These are phyloP conservation scores for Podargus strigoides DNA, from an alignment of 2,797 vertebrate genomes.

Conservation along the genomic window DNA sequence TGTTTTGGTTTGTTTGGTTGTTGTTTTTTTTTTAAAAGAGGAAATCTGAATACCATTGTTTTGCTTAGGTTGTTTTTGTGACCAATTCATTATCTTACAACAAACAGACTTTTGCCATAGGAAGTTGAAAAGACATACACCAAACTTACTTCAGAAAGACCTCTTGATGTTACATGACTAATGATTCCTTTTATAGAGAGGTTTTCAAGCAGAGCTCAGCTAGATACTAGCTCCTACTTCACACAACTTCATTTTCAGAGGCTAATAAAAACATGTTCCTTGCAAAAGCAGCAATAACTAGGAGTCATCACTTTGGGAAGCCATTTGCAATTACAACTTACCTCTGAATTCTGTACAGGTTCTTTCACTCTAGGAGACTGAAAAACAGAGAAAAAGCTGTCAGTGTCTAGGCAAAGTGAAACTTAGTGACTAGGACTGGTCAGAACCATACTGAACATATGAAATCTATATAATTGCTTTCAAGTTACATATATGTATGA, in stretches of 20 bases:
- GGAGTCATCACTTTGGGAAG: neutral
- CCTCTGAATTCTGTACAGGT: constrained; percentile 87
- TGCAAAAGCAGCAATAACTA: neutral
- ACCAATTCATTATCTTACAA: neutral
- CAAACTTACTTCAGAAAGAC: neutral
- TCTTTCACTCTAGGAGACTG: constrained; percentile 98
- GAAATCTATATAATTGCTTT: neutral
- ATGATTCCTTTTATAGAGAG: neutral
- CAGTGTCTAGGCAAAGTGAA: neutral
- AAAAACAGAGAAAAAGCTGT: constrained; percentile 41
- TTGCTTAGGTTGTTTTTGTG: neutral
- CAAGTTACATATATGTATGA: neutral
- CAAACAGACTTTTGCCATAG: neutral
- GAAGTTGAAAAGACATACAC: neutral
- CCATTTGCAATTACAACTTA: constrained; percentile 65
- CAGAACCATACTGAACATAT: neutral
- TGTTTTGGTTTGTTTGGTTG: neutral
- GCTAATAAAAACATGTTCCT: neutral
- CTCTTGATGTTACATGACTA: neutral
- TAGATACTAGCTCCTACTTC: neutral
- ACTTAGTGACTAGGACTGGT: neutral
- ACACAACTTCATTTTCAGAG: neutral
- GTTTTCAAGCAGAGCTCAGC: neutral
- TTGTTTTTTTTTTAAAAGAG: neutral
- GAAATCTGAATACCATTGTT: neutral